Percentiles rank a stretch among this genome's conserved stretches.
These are phyloP conservation scores for Microvelia longipes DNA, from an alignment of 1,140 invertebrate species.

Conservation along the genomic window DNA sequence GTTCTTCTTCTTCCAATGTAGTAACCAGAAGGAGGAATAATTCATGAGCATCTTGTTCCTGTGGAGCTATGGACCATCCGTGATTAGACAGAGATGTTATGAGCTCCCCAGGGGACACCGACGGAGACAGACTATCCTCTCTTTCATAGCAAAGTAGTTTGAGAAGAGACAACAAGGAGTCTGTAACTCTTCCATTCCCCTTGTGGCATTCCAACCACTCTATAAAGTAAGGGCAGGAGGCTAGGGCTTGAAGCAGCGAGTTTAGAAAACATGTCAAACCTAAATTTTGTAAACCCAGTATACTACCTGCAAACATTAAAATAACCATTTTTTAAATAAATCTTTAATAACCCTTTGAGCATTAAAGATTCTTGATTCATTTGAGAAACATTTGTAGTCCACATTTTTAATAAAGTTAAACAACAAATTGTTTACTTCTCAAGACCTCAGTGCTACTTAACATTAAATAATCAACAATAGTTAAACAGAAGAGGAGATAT, in stretches of 20 bases:
- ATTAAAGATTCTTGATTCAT: background rate
- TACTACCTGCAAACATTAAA: slow-evolving; percentile 37
- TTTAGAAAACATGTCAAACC: slow-evolving; percentile 78
- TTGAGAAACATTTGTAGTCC: background rate
- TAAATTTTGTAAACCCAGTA: slow-evolving; percentile 66
- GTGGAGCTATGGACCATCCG: slow-evolving; percentile 70
- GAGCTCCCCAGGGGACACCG: slow-evolving; percentile 47
- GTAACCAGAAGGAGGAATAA: slow-evolving; percentile 71
- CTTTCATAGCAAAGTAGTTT: slow-evolving; percentile 15
- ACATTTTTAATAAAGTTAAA: no score
- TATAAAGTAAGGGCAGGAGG: slow-evolving; percentile 62
- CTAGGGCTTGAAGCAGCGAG: slow-evolving; percentile 65
- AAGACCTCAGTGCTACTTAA: no score
- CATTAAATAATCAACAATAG: no score
- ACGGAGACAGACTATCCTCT: slow-evolving; percentile 22
- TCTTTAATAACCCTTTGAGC: background rate
- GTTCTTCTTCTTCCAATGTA: slow-evolving; percentile 66
- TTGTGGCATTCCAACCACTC: slow-evolving; percentile 58
- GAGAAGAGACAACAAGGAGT: slow-evolving; percentile 27
- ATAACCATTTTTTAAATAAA: no score
- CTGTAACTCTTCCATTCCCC: slow-evolving; percentile 42
- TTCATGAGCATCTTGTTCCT: slow-evolving; percentile 88
- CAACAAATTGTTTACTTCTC: no score
- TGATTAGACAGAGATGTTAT: slow-evolving; percentile 54
- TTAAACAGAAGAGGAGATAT: no score